Conservation (phyloP, 2,797 vertebrate genomes). For the Eidolon dupreanum region DNA sequence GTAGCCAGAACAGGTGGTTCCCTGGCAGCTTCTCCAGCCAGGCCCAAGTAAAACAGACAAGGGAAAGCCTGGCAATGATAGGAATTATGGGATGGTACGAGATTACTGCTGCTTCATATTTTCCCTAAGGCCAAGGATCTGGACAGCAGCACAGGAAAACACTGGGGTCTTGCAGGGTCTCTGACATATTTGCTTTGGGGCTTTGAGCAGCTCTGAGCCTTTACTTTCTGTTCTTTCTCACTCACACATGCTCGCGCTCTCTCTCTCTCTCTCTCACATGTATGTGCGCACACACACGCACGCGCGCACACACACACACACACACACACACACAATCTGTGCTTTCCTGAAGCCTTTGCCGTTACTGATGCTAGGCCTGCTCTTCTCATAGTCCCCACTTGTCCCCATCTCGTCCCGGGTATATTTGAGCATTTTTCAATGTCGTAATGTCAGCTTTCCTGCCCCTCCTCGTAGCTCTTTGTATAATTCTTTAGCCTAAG, state of each 20-base stretch:
- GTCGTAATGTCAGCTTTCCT: not conserved
- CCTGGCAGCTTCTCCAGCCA: not conserved
- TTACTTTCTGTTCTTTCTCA: not conserved
- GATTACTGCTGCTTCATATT: not conserved
- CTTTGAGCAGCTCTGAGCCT: not conserved
- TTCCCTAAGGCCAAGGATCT: not conserved
- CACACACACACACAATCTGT: not conserved
- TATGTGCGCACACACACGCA: not conserved
- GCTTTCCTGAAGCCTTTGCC: not conserved
- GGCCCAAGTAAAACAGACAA: not conserved
- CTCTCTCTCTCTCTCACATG: not conserved
- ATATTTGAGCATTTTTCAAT: slow-evolving; percentile 9
- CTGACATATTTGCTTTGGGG: not conserved
- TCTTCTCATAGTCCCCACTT: not conserved
- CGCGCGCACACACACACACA: not conserved
- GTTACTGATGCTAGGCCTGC: not conserved
- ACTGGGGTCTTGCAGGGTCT: not conserved
- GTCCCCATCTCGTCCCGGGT: not conserved
- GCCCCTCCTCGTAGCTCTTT: not conserved
- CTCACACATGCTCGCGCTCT: not conserved
- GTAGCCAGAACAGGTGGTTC: not conserved
- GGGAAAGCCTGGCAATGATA: not conserved
- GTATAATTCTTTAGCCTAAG: not conserved
- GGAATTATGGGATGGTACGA: not conserved
- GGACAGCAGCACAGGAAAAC: not conserved